Base-by-base conservation (phyloP, 1,140 invertebrate genomes). In the Thalassaphorura encarpata region DNA sequence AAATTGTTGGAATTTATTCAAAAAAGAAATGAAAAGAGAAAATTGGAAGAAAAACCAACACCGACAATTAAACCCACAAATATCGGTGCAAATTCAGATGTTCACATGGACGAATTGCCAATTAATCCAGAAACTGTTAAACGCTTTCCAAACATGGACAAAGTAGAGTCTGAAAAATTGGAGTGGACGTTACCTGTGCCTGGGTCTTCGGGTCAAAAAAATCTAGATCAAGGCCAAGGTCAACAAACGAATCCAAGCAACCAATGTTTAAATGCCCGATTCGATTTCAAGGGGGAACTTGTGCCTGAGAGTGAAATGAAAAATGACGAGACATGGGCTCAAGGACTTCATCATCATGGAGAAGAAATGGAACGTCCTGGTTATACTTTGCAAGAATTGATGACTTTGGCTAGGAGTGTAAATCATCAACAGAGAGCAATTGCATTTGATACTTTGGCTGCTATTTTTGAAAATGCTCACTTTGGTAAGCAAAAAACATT, bases 341-440 rank as follows among this genome's bases (percentile, higher is more conserved):
- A 79, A 51, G 82, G 81, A 43, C 73, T 96, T 5, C 89, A 91
- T 74, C 86, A 94, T 72, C 91, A 96, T 71, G 90, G 89, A 1
- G 84, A 90, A 64, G 90, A 96, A 71, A 84, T 88, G 23, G 83
- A 89, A 64, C 78, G 89, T 66, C 83, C 90, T 18, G 90, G 90
- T 0, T 96, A 95, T 68, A 83, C 85, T 1, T 67, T 96, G 2
- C 83, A 85, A 63, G 91, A 96, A 74, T 70, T 96, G 0, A 80
- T 92, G 66, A 81, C 85, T 61, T 70, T 94, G 2, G 74, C 67
- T 77, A 81, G 74, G 72, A 84, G 75, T 67, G 82, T 68, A 64
- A 76, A 75, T 45, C 69, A 76, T 27, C 88, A 91, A 66, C 91
- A 96, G 70, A 79, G 86, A 63, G 78, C 82, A 2, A 74, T 86